Evolutionary conservation across 1,140 invertebrate genomes (phyloP), one percentile per base, ranked within the genome.

Genomic region (Phymastichus coffea): DNA sequence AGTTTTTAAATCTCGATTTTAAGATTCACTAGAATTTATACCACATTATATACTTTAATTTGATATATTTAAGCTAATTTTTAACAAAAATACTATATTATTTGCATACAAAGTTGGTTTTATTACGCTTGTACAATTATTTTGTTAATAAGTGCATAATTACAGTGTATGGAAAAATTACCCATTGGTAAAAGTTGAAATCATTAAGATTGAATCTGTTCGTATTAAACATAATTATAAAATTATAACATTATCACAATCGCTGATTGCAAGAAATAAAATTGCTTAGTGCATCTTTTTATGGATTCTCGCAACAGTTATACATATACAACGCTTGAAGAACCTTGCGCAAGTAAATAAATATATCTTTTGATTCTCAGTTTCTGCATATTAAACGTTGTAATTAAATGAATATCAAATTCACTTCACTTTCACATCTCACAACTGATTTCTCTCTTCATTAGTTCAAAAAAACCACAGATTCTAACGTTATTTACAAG

Each of bases 401-500:
- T 58, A 59, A 59, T 52, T 59, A 48, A 60, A 60, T 54, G 54
- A 41, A 35, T 58, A 58, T 58, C 28, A 58, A 58, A 58, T 60
- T 48, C 33, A 30, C 25, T 46, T 59, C 30, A 17, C 53, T 48
- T n/a, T 28, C 8, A 38, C 14, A 15, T 15, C 25, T 38, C n/a
- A 30, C 38, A 47, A 52, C 54, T 54, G 33, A 17, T 60, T 49
- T 53, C 20, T n/a, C n/a, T n/a, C 33, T 54, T 48, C 43, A 14
- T 22, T 54, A 54, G 7, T 54, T 15, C 17, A 33, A 33, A 52
- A 59, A 44, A 54, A 48, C 20, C 33, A 48, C 41, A 37, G 38
- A 19, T 60, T 23, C 43, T 60, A 60, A 53, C 41, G 53, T 51
- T 60, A 60, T 60, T 33, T 60, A 60, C 57, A 60, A 54, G 46